These are phyloP conservation scores for Stichopus horrens DNA, from an alignment of 53 echinoderm and acorn worm species.

Conservation along the genomic window DNA sequence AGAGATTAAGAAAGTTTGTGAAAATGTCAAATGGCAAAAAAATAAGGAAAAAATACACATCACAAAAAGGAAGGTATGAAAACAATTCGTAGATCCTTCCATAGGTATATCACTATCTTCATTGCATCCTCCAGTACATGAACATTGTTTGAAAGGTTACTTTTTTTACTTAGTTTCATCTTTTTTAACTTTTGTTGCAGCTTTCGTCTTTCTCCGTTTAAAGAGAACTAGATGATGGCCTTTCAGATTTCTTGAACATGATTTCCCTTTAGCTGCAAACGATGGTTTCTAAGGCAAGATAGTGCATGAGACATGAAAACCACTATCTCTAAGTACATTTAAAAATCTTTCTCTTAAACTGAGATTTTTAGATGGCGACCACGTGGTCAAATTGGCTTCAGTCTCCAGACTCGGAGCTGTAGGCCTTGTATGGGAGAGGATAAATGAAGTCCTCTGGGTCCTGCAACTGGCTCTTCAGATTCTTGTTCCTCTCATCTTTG, in stretches of 20 bases:
- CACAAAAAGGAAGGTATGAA: background rate
- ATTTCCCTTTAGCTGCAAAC: background rate
- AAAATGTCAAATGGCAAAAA: background rate
- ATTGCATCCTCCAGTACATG: background rate
- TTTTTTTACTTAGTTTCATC: too few relatives aligned
- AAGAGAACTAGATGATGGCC: background rate
- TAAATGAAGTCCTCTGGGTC: conserved; percentile 28
- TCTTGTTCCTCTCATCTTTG: conserved; percentile 17
- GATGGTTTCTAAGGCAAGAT: background rate
- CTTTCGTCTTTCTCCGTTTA: background rate
- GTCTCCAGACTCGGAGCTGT: conserved; percentile 10
- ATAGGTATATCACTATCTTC: background rate
- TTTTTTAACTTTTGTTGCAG: too few relatives aligned
- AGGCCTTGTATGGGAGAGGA: conserved; percentile 28
- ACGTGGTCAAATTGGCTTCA: background rate
- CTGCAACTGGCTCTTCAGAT: conserved; percentile 19
- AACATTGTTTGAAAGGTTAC: background rate
- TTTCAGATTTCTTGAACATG: background rate
- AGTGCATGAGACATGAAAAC: background rate
- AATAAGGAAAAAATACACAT: background rate
- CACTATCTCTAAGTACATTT: background rate
- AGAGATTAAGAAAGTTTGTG: background rate
- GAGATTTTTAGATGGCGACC: background rate
- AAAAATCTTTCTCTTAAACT: background rate
- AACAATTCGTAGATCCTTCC: background rate